Evolutionary conservation across 2,888 invertebrate species (phyloP), one percentile per base, ranked within the genome.

Genomic region (Andricus curvator): DNA sequence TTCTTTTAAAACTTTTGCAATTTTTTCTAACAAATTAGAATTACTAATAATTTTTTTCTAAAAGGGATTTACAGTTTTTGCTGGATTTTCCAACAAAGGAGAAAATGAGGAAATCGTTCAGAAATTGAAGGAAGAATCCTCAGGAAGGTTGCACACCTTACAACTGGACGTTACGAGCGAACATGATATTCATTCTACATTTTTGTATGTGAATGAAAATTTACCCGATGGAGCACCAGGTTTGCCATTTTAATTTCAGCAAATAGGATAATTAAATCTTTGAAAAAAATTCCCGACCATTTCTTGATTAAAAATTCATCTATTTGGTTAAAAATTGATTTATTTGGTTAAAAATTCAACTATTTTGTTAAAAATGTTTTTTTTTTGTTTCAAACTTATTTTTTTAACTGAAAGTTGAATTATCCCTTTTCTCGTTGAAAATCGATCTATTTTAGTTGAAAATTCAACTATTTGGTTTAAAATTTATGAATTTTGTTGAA

Each of bases 31-130:
- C 44, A 65, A 48, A 29, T 78, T 44, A 8, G 48, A 56, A 48
- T 78, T 25, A 4, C 78, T 8, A 77, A 65, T 79, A 33, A 77
- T 79, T 82, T 48, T 17, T 80, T 81, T 79, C 76, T 84, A 85
- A 78, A 84, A 93, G 93, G 97, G 98, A 51, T 97, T 97, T 92
- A 96, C 97, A 67, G 96, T 97, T n/a, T 97, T 97, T 90, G 98
- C 98, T 78, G 97, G 97, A 83, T 97, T 97, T 92, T 95, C 95
- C 86, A 95, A 93, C 88, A 94, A 95, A 88, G 94, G 94, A 1
- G 95, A 95, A 13, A 95, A 95, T 82, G 95, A 96, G 80, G 95
- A 95, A 84, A 67, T 83, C 29, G 96, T 96, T 6, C 95, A 95
- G 84, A 96, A 96, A 93, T 93, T 97, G 68, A 97, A 96, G 90